Percentiles rank a stretch among this genome's conserved stretches.
Evolutionary conservation across 2,888 invertebrate species (phyloP).

Genomic region (Mythimna vitellina): DNA sequence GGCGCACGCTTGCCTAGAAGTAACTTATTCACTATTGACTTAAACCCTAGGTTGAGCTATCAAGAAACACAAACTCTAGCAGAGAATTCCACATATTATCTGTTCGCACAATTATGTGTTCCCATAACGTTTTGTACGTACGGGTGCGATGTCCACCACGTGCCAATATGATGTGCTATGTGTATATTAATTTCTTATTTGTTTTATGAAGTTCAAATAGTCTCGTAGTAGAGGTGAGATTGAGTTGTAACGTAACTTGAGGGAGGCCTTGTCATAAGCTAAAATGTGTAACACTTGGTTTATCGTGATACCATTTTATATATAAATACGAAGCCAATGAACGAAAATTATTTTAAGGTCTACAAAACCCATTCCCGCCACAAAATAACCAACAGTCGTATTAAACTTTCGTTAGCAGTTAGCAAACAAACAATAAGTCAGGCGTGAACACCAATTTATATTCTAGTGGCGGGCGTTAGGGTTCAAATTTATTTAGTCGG

Average conservation of each 20-base stretch:
- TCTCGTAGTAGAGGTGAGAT: neutral
- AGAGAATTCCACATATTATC: no score
- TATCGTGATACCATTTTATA: no score
- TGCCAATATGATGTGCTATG: no score
- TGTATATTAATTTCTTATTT: neutral
- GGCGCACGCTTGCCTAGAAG: no score
- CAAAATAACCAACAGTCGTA: constrained; percentile 61
- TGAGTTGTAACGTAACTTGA: neutral
- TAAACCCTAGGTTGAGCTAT: no score
- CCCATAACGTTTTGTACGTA: no score
- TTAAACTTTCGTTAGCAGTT: constrained; percentile 57
- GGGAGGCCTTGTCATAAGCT: neutral
- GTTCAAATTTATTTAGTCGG: constrained; percentile 72
- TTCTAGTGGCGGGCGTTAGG: constrained; percentile 65
- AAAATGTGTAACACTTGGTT: no score
- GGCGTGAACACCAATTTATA: constrained; percentile 47
- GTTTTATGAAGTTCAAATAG: no score
- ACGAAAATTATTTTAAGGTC: neutral
- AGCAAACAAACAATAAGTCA: constrained; percentile 64
- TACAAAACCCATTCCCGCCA: constrained; percentile 32
- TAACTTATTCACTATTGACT: no score
- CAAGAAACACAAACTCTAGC: no score
- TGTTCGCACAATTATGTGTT: no score
- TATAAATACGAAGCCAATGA: neutral
- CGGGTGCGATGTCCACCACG: no score